Base-by-base conservation (phyloP, 2,113 vertebrate species). In the Tautogolabrus adspersus region DNA sequence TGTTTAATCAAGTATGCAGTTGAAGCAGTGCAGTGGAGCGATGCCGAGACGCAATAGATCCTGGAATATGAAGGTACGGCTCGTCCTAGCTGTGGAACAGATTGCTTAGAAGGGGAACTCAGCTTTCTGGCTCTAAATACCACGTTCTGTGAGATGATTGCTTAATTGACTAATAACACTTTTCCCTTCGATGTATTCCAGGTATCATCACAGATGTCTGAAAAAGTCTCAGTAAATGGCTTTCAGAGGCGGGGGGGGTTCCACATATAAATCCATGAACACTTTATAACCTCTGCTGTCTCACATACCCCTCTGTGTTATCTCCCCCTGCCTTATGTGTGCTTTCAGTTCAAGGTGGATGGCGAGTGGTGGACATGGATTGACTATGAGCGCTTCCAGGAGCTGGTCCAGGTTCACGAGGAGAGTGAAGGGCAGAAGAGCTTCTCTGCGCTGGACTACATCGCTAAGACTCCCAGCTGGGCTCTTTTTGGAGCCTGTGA, bases 351-450 rank as follows among this genome's bases (percentile, higher is more conserved):
- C 90, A 97, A 96, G 93, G 87, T 97, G 15, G 77, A 90, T 0
- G 94, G 95, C 0, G 93, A 96, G 74, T 98, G 98, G 97, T 94
- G 93, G 93, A 99, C 97, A 0, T 99, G 98, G 98, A 99, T 99
- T 0, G 79, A 99, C 92, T 99, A 97, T 1, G 82, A 91, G 23
- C 92, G 94, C 6, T 99, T 99, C 91, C 98, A 97, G 87, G 93
- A 96, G 65, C 94, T 98, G 57, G 81, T 94, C 51, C 85, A 42
- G 71, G 88, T 80, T 4, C 90, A 94, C 0, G 91, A 96, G 52
- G 88, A 81, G 3, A 97, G 95, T 0, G 77, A 89, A 0, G 95
- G 95, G 1, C 64, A 77, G 57, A 75, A 56, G 77, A 90, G 78
- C 10, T 99, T 99, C 93, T 93, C 96, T 0, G 91, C 96, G 0